Conservation (phyloP, 2,113 vertebrate genomes). For the Physeter macrocephalus region DNA sequence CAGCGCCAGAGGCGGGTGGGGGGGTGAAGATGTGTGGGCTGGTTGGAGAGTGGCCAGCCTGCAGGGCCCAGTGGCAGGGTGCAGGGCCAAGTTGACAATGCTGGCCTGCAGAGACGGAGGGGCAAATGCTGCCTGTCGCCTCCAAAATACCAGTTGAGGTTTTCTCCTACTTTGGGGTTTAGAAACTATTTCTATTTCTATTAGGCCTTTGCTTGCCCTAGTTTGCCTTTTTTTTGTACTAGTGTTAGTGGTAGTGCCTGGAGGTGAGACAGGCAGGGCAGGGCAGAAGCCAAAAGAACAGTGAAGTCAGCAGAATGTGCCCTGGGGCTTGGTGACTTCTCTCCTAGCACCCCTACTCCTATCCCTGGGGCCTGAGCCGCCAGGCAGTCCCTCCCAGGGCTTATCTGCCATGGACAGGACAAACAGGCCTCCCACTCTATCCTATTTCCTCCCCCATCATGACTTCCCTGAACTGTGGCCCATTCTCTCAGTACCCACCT, state of each 20-base stretch:
- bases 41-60: conserved; percentile 29
- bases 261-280: background rate
- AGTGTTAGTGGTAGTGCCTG: background rate
- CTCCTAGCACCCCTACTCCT: background rate
- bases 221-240: conserved; percentile 45
- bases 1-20: conserved; percentile 19
- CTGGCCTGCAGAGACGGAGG: conserved; percentile 31
- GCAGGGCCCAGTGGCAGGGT: conserved; percentile 47
- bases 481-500: background rate
- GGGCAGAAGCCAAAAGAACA: background rate
- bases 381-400: background rate
- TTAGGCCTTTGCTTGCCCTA: conserved; percentile 39
- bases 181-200: conserved; percentile 50
- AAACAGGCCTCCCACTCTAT: background rate
- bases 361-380: background rate
- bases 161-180: conserved; percentile 51
- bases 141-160: conserved; percentile 56
- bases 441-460: background rate
- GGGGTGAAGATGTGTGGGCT: conserved; percentile 26
- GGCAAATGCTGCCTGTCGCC: conserved; percentile 17
- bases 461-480: background rate
- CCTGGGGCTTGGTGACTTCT: background rate
- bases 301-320: background rate
- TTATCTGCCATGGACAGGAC: background rate
- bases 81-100: conserved; percentile 34